Evolutionary conservation across 2,888 invertebrate species (phyloP), one percentile per base, ranked within the genome.

Genomic region (Alsophila aescularia): DNA sequence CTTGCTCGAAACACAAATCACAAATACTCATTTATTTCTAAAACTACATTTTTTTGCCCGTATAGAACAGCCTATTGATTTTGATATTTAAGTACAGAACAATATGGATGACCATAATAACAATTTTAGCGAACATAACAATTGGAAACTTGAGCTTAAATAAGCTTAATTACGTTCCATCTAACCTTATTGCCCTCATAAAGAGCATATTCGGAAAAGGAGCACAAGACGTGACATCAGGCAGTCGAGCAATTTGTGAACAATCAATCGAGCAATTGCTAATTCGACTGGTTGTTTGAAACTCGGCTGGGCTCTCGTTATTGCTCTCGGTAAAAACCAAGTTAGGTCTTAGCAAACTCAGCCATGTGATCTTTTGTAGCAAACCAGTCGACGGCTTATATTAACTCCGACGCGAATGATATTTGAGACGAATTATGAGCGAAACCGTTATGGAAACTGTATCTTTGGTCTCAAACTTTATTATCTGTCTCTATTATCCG

Each of bases 291-390:
- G 48, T 45, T 40, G 50, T 43, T 37, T 32, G 24, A 16, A 48
- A 49, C 50, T 57, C 45, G 31, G 41, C 5, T 39, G 14, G 12
- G 10, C 15, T 15, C 42, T 34, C 43, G 9, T 8, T 5, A 49
- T n/a, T n/a, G n/a, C 54, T 24, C 13, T 40, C 12, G 32, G 43
- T 31, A 55, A 60, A 56, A 56, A 56, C 44, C 34, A 29, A 49
- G 34, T 39, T 45, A 44, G n/a, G n/a, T n/a, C 42, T 51, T 41
- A 37, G 37, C 43, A 58, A 52, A 58, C 45, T 40, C 41, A 55
- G 67, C 70, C 75, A 77, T 70, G 73, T 73, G 73, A 71, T 70
- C 62, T 58, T 67, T 62, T 42, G 62, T 62, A 55, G 45, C 53
- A 39, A 67, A 65, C 43, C 60, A 54, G 64, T 59, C 60, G 21